Evolutionary conservation across 2,888 invertebrate genomes (phyloP).

Genomic region (Polyommatus icarus): DNA sequence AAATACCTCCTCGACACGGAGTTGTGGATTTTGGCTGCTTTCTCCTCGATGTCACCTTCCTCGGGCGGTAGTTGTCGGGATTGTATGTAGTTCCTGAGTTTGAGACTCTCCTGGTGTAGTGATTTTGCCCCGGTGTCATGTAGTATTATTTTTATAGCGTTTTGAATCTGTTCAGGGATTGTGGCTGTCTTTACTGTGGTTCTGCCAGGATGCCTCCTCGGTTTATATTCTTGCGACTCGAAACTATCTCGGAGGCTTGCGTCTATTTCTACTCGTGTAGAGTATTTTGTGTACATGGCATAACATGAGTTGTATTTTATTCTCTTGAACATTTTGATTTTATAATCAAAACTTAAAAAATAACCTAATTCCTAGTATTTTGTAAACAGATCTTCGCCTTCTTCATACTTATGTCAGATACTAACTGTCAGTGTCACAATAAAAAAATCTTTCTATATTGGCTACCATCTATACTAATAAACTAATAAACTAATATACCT

Average conservation of each 20-base stretch:
- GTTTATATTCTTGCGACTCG: slow-evolving; percentile 79
- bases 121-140: slow-evolving; percentile 81
- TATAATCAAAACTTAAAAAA: not conserved
- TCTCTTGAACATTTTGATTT: slow-evolving; percentile 61
- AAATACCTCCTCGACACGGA: slow-evolving; percentile 58
- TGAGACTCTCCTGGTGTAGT: slow-evolving; percentile 74
- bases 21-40: slow-evolving; percentile 64
- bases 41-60: slow-evolving; percentile 67
- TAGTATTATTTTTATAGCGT: slow-evolving; percentile 77
- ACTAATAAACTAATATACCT: too few species aligned
- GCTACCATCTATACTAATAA: too few species aligned
- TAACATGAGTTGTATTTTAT: slow-evolving; percentile 53
- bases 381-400: not conserved
- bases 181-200: slow-evolving; percentile 72
- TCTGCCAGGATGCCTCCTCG: slow-evolving; percentile 87
- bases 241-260: slow-evolving; percentile 71
- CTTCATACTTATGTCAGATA: not conserved
- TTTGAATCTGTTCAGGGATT: slow-evolving; percentile 82
- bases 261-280: slow-evolving; percentile 74
- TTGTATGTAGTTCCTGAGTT: slow-evolving; percentile 81
- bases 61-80: slow-evolving; percentile 85
- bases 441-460: not conserved
- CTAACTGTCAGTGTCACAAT: not conserved
- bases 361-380: not conserved
- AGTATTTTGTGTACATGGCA: slow-evolving; percentile 52